A percentile compares a stretch with the other conserved stretches of the same genome.
Evolutionary conservation across 2,797 vertebrate species (phyloP).

Genomic region (Ctenochaetus hawaiiensis): DNA sequence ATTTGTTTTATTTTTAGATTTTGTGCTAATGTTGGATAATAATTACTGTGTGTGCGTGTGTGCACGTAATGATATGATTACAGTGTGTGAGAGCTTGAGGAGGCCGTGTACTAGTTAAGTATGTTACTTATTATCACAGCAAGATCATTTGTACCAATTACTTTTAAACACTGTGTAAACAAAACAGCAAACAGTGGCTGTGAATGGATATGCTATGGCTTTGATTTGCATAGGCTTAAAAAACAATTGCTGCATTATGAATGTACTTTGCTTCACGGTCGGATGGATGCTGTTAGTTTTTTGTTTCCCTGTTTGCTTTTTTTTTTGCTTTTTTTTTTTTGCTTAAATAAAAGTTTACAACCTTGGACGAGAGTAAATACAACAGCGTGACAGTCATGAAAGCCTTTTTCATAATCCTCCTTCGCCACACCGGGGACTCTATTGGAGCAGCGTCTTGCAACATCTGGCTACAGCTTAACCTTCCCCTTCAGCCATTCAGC

Average conservation of each 20-base stretch:
- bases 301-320: conserved; percentile 3
- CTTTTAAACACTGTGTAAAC: neutral
- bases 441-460: conserved; percentile 74
- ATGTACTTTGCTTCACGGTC: neutral
- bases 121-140: neutral
- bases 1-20: neutral
- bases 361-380: conserved; percentile 49
- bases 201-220: neutral
- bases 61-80: neutral
- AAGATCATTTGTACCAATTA: neutral
- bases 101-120: neutral
- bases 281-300: conserved; percentile 9
- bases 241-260: neutral
- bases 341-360: conserved; percentile 53
- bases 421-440: conserved; percentile 60
- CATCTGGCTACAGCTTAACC: conserved; percentile 81
- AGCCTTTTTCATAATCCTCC: conserved; percentile 72
- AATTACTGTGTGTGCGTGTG: neutral
- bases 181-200: neutral
- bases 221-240: conserved; percentile 1
- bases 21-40: neutral
- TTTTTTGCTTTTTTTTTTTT: neutral
- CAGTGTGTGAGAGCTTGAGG: neutral
- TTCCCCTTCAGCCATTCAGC: conserved; percentile 62
- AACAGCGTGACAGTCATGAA: conserved; percentile 57